A percentile compares a stretch with the other conserved stretches of the same genome.
Evolutionary conservation across 2,888 invertebrate species (phyloP).

Genomic region (Mermis nigrescens): DNA sequence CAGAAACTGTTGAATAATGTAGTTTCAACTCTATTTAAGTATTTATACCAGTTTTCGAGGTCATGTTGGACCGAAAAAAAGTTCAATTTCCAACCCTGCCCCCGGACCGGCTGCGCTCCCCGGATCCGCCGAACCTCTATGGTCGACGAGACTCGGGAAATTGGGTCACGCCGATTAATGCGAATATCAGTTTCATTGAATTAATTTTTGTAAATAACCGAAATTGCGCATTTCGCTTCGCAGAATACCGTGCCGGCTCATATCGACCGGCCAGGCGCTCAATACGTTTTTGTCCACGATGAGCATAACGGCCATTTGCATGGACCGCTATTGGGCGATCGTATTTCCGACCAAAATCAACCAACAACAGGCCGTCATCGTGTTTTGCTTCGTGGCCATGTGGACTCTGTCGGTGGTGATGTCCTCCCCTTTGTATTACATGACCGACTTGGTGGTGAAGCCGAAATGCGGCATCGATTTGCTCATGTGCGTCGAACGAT

Average conservation of each 20-base stretch:
- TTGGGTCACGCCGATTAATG: too few species aligned
- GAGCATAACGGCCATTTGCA: slow-evolving; percentile 65
- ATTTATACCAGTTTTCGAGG: too few species aligned
- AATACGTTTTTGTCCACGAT: slow-evolving; percentile 82
- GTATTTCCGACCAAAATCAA: slow-evolving; percentile 29
- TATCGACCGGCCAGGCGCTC: slow-evolving; percentile 58
- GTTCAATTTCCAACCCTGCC: too few species aligned
- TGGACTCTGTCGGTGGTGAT: slow-evolving; percentile 37
- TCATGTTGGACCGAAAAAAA: too few species aligned
- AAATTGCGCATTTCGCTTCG: too few species aligned
- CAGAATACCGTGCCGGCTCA: slow-evolving; percentile 52
- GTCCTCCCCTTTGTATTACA: slow-evolving; percentile 24
- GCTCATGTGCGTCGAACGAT: neutral
- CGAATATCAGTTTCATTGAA: too few species aligned
- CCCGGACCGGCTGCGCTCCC: too few species aligned
- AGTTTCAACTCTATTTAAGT: too few species aligned
- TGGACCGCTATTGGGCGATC: slow-evolving; percentile 32
- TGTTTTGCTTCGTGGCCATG: slow-evolving; percentile 36
- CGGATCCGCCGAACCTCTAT: too few species aligned
- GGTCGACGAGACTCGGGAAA: too few species aligned
- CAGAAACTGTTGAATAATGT: too few species aligned
- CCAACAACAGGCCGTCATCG: slow-evolving; percentile 34
- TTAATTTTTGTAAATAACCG: too few species aligned
- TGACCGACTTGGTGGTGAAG: slow-evolving; percentile 17
- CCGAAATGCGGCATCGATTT: neutral